Percentiles rank a stretch among this genome's conserved stretches.
Conservation (phyloP, 2,888 invertebrate species). For the Emmelina monodactyla region DNA sequence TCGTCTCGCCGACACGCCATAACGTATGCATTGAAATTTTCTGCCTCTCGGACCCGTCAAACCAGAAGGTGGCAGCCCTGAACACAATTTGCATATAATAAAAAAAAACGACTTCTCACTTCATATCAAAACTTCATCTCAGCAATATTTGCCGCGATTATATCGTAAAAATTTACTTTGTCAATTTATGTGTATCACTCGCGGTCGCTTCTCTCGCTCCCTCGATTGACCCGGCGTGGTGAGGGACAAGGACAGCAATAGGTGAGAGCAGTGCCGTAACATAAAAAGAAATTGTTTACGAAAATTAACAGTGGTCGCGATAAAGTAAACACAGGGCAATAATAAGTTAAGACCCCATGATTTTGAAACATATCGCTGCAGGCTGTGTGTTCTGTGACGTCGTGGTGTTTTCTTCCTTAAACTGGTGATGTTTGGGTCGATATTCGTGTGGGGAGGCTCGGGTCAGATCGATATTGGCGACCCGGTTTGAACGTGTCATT, state of each 20-base stretch:
- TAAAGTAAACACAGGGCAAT: slow-evolving; percentile 38
- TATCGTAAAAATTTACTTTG: slow-evolving; percentile 51
- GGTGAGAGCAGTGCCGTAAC: slow-evolving; percentile 16
- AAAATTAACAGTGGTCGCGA: slow-evolving; percentile 42
- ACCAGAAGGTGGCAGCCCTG: neutral
- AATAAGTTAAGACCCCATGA: slow-evolving; percentile 19
- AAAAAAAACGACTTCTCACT: slow-evolving; percentile 11
- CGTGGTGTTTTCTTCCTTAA: slow-evolving; percentile 19
- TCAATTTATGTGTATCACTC: slow-evolving; percentile 38
- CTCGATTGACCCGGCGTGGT: slow-evolving; percentile 9
- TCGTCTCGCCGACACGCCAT: slow-evolving; percentile 1
- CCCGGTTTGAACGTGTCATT: slow-evolving; percentile 35
- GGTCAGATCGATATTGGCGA: slow-evolving; percentile 17
- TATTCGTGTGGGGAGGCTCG: slow-evolving; percentile 19
- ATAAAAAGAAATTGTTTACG: slow-evolving; percentile 40
- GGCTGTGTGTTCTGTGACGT: slow-evolving; percentile 9
- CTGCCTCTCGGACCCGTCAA: neutral
- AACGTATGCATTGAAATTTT: slow-evolving; percentile 1
- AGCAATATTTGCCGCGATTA: slow-evolving; percentile 17
- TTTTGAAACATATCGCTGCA: slow-evolving; percentile 26
- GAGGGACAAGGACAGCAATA: slow-evolving; percentile 21
- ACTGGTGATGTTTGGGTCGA: slow-evolving; percentile 19
- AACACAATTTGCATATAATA: slow-evolving; percentile 8
- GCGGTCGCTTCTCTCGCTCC: slow-evolving; percentile 15
- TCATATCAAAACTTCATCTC: slow-evolving; percentile 10